phyloP scores from a whole-genome alignment of 2,888 invertebrate genomes.

The Stratiomys singularior region DNA sequence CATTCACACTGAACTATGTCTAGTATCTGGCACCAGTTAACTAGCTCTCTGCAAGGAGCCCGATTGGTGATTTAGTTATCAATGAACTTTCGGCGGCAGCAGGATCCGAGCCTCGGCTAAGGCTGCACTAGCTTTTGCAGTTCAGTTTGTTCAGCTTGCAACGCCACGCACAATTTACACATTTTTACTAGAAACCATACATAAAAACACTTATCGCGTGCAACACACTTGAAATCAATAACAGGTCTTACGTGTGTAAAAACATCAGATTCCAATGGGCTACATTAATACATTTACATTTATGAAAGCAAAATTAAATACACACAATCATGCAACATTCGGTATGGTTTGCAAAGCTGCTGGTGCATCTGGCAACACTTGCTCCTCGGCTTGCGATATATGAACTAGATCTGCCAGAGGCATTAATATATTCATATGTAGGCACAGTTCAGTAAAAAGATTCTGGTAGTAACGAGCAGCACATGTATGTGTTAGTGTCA shows the following conservation, averaged over 20 bases:
- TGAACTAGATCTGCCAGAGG: neutral
- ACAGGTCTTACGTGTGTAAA: constrained; percentile 11
- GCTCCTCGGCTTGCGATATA: constrained; percentile 4
- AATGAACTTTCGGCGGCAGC: neutral
- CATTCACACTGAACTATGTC: constrained; percentile 15
- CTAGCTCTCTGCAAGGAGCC: neutral
- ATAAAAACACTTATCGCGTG: constrained; percentile 39
- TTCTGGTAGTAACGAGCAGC: constrained; percentile 32
- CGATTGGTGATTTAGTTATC: neutral
- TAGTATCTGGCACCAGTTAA: neutral
- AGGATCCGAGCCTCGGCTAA: neutral
- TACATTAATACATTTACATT: constrained; percentile 42
- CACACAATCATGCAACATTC: constrained; percentile 33
- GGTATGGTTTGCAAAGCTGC: neutral
- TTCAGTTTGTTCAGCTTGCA: neutral
- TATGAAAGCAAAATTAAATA: constrained; percentile 16
- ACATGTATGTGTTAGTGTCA: constrained; percentile 29
- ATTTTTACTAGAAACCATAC: constrained; percentile 33
- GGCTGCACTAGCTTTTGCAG: neutral
- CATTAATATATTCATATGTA: constrained; percentile 5
- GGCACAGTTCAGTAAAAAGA: constrained; percentile 31
- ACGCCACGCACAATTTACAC: constrained; percentile 37
- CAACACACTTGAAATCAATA: constrained; percentile 36
- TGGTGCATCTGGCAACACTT: constrained; percentile 22
- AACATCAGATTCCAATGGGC: constrained; percentile 39